Base-by-base conservation (phyloP, 1,140 invertebrate species). In the Atta colombica region DNA sequence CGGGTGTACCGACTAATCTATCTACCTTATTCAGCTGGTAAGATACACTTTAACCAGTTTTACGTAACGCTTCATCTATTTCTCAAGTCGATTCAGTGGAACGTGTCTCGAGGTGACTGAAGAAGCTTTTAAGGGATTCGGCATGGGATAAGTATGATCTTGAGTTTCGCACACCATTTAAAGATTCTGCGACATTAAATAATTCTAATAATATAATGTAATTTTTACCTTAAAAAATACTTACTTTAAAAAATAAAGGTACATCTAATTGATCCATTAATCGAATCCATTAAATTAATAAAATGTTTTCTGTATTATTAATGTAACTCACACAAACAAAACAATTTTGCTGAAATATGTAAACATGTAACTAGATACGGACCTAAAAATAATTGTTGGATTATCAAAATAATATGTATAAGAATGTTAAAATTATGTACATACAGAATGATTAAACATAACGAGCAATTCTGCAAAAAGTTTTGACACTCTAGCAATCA, bases 11-110 rank as follows among this genome's bases (percentile, higher is more conserved):
- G 55, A 31, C 80, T 84, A 84, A 84, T 84, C 80, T 84, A 84
- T 75, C 69, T 45, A 68, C 35, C 49, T 84, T 61, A 84, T 84
- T 84, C 80, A 84, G 39, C 69, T 58, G 49, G 69, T 84, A 84
- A 84, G 39, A 74, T 69, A 49, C 35, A 74, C 55, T 74, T 84
- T 75, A 84, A 84, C 69, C 55, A 75, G 69, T 84, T 84, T 84
- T 84, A 84, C 69, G 69, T 75, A 84, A 84, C 55, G 69, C 39
- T 60, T 39, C 69, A 49, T 75, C 58, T 75, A 84, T 84, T 82
- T 84, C 80, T 84, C 69, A 75, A 74, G 55, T 63, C 39, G 25
- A 21, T 74, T 21, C 16, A 16, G 12, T 16, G 14, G 39, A 45
- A 84, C 80, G 69, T 84, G 80, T 74, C 55, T 84, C 25, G 25